Evolutionary conservation across 64 coral and sea anemone species (phyloP).

Genomic region (Montipora capricornis): DNA sequence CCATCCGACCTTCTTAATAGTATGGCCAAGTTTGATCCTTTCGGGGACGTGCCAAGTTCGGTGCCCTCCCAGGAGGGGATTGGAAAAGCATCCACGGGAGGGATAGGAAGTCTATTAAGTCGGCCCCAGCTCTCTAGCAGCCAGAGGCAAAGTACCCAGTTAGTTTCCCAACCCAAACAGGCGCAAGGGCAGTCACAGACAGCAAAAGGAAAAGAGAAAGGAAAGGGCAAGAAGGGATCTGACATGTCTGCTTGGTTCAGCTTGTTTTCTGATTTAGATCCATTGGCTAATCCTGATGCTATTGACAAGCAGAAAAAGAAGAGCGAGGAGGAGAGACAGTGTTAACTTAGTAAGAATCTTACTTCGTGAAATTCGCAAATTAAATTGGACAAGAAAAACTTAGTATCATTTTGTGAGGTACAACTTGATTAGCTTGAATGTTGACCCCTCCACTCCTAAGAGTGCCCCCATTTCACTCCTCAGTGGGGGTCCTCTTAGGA

Average conservation of each 20-base stretch:
- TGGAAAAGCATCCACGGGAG: neutral
- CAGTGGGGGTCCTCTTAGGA: too few species aligned
- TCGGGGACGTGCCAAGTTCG: slow-evolving; percentile 17
- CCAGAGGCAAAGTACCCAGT: slow-evolving; percentile 32
- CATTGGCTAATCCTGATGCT: slow-evolving; percentile 96
- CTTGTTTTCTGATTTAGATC: slow-evolving; percentile 98
- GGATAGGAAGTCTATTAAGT: neutral
- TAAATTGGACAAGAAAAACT: neutral
- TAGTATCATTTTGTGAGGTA: neutral
- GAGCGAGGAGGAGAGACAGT: slow-evolving; percentile 90
- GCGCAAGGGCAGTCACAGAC: neutral
- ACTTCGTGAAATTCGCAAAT: neutral
- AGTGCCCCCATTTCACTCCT: too few species aligned
- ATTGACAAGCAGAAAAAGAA: slow-evolving; percentile 91
- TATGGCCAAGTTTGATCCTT: slow-evolving; percentile 84
- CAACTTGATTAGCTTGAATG: neutral
- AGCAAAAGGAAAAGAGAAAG: slow-evolving; percentile 54
- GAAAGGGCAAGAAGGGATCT: slow-evolving; percentile 73
- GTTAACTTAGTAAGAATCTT: slow-evolving; percentile 19
- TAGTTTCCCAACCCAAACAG: neutral
- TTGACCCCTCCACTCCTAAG: too few species aligned
- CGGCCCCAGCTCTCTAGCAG: neutral
- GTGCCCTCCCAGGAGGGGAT: neutral
- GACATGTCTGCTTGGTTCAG: slow-evolving; percentile 98
- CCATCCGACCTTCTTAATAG: slow-evolving; percentile 98